Base-by-base conservation (phyloP, 2,113 vertebrate genomes). In the Glareola pratincola region DNA sequence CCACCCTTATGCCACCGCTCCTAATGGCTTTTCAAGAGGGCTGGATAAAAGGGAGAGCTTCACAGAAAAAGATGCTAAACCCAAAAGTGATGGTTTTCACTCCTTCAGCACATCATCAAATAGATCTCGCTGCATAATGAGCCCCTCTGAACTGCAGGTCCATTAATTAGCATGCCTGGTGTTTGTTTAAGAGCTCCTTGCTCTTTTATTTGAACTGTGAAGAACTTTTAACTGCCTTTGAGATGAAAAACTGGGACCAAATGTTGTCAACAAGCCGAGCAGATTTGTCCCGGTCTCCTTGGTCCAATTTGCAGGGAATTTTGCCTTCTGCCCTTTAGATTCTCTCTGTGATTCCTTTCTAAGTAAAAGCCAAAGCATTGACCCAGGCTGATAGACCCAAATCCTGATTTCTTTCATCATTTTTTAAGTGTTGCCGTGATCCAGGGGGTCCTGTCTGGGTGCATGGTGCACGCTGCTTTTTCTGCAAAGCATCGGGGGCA, bases 131-230 rank as follows among this genome's bases (percentile, higher is more conserved):
- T 95, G 90, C 91, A 96, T 95, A 96, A 97, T 92, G 90, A 96
- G 75, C 57, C 72, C 75, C 75, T 88, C 91, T 53, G 50, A 84
- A 69, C 81, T 59, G 47, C 9, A 2, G 24, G n/a, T 16, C 91
- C 37, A 12, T 92, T 94, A 88, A 92, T 96, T 95, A 83, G 83
- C 74, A 96, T 96, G 92, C 66, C 1, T 3, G 1, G 19, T 94
- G 90, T 96, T 98, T 96, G 90, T 94, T 96, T 92, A 96, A 93
- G 90, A 67, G 63, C 67, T 81, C 67, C 41, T 84, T 36, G 67
- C 64, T 90, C 75, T 88, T 97, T 93, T 84, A 56, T 95, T 96
- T 76, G 59, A 92, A 34, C 75, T 76, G n/a, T 29, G 85, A 96
- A 78, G 75, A 83, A 32, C 27, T 95, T 86, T 17, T 66, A 85